phyloP scores from a whole-genome alignment of 2,888 invertebrate genomes.

The Ectemnius cavifrons region DNA sequence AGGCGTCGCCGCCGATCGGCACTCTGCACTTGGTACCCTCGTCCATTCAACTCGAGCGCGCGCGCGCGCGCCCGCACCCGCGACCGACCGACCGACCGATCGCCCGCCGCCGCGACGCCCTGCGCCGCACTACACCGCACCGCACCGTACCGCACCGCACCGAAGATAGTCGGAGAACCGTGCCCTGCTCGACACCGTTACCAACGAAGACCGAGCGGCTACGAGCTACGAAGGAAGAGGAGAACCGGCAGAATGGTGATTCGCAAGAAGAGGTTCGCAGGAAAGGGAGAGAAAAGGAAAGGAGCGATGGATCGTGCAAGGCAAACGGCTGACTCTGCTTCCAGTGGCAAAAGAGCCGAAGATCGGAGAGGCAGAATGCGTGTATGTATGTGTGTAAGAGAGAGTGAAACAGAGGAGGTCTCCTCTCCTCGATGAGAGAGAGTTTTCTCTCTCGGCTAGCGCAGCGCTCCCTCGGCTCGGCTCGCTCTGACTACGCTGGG shows the following conservation, averaged over 20 bases:
- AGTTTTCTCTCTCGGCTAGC: not conserved
- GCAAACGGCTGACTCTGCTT: not conserved
- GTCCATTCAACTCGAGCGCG: constrained; percentile 71
- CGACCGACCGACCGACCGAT: not conserved
- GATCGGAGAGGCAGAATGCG: not conserved
- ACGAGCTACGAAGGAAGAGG: constrained; percentile 26
- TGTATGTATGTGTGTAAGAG: not conserved
- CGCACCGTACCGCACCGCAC: too few species aligned
- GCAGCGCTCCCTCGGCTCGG: constrained; percentile 4
- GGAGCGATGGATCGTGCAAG: constrained; percentile 2
- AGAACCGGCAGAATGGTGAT: constrained; percentile 13
- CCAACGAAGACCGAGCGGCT: constrained; percentile 18
- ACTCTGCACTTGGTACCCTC: constrained; percentile 71
- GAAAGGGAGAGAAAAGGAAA: not conserved
- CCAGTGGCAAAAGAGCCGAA: not conserved
- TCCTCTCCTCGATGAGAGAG: not conserved
- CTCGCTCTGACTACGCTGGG: constrained; percentile 5
- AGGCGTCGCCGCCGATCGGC: constrained; percentile 74
- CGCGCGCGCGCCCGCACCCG: not conserved
- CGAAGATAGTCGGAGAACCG: too few species aligned
- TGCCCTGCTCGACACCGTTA: too few species aligned
- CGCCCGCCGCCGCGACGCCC: not conserved
- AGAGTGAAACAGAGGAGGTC: not conserved
- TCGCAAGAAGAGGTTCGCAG: constrained; percentile 16
- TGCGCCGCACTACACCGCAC: too few species aligned